These are phyloP conservation scores for Globia sparganii DNA, from an alignment of 2,888 invertebrate genomes.

Conservation along the genomic window DNA sequence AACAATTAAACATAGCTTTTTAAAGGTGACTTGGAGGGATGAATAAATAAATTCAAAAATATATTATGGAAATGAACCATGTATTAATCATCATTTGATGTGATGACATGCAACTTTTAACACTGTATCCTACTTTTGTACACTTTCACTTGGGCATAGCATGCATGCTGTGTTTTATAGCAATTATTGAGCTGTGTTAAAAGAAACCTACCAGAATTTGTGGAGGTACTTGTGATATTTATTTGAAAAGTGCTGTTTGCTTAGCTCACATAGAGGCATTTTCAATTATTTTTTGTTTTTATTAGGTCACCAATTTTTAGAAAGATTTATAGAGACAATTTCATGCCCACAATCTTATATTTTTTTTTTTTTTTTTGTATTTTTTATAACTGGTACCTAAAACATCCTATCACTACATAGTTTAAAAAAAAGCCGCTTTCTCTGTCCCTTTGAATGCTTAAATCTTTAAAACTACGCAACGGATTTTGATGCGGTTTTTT, in stretches of 20 bases:
- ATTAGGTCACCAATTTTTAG: background rate
- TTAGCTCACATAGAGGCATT: background rate
- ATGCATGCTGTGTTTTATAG: constrained; percentile 28
- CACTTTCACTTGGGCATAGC: constrained; percentile 62
- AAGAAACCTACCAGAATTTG: constrained; percentile 4
- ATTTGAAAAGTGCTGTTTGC: background rate
- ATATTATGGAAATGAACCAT: constrained; percentile 18
- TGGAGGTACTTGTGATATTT: background rate
- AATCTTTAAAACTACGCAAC: no score
- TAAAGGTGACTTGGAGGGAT: background rate
- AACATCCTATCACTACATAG: no score
- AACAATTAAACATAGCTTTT: constrained; percentile 6
- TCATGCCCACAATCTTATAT: background rate
- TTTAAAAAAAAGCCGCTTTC: no score
- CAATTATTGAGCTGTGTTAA: constrained; percentile 29
- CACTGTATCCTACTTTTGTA: constrained; percentile 48
- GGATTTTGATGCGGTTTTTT: no score
- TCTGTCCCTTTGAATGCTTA: no score
- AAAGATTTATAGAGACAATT: background rate
- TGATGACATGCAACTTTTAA: constrained; percentile 51
- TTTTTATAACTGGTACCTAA: no score
- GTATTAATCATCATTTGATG: constrained; percentile 37
- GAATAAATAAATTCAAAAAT: background rate
- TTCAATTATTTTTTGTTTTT: background rate
- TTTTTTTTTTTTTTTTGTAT: no score